A percentile compares a stretch with the other conserved stretches of the same genome.
Conservation (phyloP, 2,113 vertebrate species). For the Dendropsophus ebraccatus region DNA sequence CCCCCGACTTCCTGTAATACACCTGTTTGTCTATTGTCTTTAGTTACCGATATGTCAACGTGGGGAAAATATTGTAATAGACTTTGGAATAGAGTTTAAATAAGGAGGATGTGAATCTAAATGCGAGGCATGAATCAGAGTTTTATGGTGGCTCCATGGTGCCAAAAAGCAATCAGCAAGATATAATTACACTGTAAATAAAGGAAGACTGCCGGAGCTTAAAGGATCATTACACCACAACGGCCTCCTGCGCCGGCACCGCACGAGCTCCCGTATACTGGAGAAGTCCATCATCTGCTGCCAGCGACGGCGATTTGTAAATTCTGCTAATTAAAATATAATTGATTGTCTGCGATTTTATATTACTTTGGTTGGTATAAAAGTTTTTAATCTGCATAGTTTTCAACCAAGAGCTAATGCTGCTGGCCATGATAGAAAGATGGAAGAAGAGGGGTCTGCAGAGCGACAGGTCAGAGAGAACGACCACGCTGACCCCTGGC, state of each 20-base stretch:
- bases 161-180: constrained; percentile 45
- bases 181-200: constrained; percentile 42
- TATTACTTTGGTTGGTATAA: no score
- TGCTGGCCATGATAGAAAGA: no score
- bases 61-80: constrained; percentile 6
- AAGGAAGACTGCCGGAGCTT: not conserved
- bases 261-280: not conserved
- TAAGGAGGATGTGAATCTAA: constrained; percentile 27
- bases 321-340: not conserved
- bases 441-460: no score
- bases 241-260: not conserved
- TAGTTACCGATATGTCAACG: not conserved
- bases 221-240: not conserved
- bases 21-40: constrained; percentile 7
- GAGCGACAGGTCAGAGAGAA: no score
- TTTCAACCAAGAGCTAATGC: no score
- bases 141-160: constrained; percentile 21
- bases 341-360: not conserved
- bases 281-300: not conserved
- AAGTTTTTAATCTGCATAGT: no score
- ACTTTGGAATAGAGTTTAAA: not conserved
- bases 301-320: not conserved
- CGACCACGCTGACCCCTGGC: no score
- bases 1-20: not conserved
- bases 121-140: constrained; percentile 23